phyloP scores from a whole-genome alignment of 2,797 vertebrate genomes.

The Sebastiscus tertius region DNA sequence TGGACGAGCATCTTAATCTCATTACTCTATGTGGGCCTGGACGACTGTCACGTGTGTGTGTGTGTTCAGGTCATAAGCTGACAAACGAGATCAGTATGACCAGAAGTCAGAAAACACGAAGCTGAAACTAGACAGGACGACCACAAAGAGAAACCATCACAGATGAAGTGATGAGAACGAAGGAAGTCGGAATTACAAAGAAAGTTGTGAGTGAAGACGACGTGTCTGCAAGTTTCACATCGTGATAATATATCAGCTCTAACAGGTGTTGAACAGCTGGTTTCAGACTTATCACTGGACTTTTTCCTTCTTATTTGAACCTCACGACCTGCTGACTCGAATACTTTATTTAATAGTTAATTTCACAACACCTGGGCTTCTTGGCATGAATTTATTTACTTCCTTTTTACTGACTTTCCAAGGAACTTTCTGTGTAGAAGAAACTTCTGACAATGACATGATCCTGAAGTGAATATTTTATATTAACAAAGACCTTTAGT shows the following conservation, averaged over 20 bases:
- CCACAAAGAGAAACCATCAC: not conserved
- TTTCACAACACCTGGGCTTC: not conserved
- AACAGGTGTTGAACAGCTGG: not conserved
- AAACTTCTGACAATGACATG: not conserved
- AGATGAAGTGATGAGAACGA: conserved; percentile 16
- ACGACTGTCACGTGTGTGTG: not conserved
- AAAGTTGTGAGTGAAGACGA: not conserved
- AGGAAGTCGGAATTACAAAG: not conserved
- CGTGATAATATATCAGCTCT: not conserved
- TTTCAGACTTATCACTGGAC: not conserved
- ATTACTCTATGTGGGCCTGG: conserved; percentile 51
- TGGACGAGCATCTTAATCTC: conserved; percentile 65
- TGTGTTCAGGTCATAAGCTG: not conserved
- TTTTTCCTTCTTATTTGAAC: fast-evolving
- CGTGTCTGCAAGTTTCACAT: not conserved
- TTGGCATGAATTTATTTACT: not conserved
- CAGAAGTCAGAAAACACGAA: not conserved
- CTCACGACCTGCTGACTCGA: not conserved
- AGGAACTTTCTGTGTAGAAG: not conserved
- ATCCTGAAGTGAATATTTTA: not conserved
- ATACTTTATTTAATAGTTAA: not conserved
- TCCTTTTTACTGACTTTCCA: too few species aligned
- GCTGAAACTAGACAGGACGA: not conserved
- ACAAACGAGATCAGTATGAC: not conserved
- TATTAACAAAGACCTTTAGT: too few species aligned